These are phyloP conservation scores for Sacculina carcini DNA, from an alignment of 2,888 invertebrate genomes.

Conservation along the genomic window DNA sequence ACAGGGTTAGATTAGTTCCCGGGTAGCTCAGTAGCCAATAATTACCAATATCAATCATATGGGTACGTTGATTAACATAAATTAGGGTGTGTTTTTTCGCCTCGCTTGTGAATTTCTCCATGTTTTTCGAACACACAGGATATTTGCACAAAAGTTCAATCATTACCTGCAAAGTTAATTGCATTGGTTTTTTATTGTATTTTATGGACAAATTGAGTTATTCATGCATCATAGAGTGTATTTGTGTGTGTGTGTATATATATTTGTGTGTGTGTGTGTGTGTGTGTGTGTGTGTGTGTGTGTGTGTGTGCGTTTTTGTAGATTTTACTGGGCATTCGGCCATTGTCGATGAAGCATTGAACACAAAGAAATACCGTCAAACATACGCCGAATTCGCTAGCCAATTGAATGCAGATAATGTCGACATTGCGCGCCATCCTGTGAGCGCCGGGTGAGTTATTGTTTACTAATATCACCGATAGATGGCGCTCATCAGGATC, in stretches of 20 bases:
- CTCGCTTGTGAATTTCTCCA: too few species aligned
- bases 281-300: not conserved
- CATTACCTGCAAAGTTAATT: too few species aligned
- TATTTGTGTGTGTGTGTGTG: not conserved
- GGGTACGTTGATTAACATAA: too few species aligned
- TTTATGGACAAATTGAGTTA: not conserved
- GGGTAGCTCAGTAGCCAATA: too few species aligned
- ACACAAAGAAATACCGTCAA: slow-evolving; percentile 22
- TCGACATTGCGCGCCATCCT: slow-evolving; percentile 12
- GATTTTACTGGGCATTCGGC: too few species aligned
- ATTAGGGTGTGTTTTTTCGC: too few species aligned
- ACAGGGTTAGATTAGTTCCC: too few species aligned
- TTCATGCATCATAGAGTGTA: not conserved
- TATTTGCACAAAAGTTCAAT: too few species aligned
- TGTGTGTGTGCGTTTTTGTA: not conserved
- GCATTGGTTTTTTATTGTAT: not conserved
- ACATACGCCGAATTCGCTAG: slow-evolving; percentile 21
- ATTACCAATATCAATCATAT: too few species aligned
- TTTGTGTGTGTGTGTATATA: not conserved
- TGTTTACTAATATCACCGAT: not conserved
- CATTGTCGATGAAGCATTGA: too few species aligned
- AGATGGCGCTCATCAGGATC: too few species aligned
- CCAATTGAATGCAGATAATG: slow-evolving; percentile 12
- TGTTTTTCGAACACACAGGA: too few species aligned
- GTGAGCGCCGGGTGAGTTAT: slow-evolving; percentile 15